Evolutionary conservation across 2,797 vertebrate species (phyloP).

Genomic region (Anguilla obscura): DNA sequence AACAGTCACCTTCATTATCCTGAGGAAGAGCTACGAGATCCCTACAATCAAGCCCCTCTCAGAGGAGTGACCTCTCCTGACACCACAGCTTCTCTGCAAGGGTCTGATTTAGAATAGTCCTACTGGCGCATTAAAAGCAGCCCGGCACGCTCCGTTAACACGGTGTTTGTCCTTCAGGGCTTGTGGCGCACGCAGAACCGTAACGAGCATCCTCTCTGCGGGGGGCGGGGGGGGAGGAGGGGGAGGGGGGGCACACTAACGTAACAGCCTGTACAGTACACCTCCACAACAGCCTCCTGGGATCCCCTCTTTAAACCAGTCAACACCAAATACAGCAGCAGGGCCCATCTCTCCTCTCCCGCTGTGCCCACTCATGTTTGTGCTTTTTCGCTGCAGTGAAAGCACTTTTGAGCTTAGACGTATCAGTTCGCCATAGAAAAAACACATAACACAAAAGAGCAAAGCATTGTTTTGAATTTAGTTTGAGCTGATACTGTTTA

Average conservation of each 20-base stretch:
- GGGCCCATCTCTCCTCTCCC: constrained; percentile 30
- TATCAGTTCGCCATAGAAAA: neutral
- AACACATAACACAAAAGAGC: neutral
- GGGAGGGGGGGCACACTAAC: constrained; percentile 24
- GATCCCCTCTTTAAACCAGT: constrained; percentile 46
- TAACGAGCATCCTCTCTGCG: constrained; percentile 21
- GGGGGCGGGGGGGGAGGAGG: neutral
- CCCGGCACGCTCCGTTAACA: constrained; percentile 46
- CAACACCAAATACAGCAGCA: constrained; percentile 30
- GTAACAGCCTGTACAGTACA: constrained; percentile 38
- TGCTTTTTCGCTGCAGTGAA: constrained; percentile 35
- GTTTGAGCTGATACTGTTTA: neutral
- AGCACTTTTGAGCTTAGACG: neutral
- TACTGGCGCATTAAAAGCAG: constrained; percentile 51
- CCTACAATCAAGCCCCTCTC: neutral
- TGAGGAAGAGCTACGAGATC: neutral
- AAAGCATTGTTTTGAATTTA: neutral
- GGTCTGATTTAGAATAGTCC: constrained; percentile 50
- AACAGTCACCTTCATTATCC: neutral
- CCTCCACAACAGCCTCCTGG: constrained; percentile 43
- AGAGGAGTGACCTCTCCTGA: neutral
- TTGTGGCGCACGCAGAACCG: constrained; percentile 47
- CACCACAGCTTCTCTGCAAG: neutral
- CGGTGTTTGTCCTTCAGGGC: constrained; percentile 54
- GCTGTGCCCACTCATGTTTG: constrained; percentile 36